Evolutionary conservation across 2,888 invertebrate genomes (phyloP).

Genomic region (Ichneumon xanthorius): DNA sequence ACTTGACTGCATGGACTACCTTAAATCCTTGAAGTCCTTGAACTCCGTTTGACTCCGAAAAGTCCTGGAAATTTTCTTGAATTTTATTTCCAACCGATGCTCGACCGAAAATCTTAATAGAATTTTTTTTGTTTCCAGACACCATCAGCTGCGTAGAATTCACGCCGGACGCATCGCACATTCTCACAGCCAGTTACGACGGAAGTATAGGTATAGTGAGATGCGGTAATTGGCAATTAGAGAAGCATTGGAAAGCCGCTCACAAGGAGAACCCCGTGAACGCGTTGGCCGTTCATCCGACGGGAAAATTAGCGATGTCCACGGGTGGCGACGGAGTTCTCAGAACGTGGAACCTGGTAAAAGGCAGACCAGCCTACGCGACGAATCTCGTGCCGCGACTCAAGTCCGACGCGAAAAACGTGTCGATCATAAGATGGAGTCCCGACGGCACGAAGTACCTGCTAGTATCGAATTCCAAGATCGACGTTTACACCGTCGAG

Average conservation of each 20-base stretch:
- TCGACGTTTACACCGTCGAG: constrained; percentile 93
- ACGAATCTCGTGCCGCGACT: constrained; percentile 90
- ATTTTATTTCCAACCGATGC: background rate
- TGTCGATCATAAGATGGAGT: constrained; percentile 88
- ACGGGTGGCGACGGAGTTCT: constrained; percentile 94
- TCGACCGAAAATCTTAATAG: background rate
- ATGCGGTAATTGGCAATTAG: constrained; percentile 94
- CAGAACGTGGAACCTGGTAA: constrained; percentile 97
- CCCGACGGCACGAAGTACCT: constrained; percentile 92
- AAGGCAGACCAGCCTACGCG: constrained; percentile 95
- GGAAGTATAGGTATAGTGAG: constrained; percentile 93
- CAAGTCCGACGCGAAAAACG: constrained; percentile 79
- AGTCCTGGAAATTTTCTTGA: background rate
- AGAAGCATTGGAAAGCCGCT: constrained; percentile 93
- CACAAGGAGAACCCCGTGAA: constrained; percentile 92
- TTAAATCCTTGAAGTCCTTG: background rate
- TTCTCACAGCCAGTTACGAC: constrained; percentile 94
- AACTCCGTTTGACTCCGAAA: background rate
- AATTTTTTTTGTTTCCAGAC: constrained; percentile 80
- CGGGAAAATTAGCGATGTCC: constrained; percentile 95
- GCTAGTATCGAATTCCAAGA: constrained; percentile 89
- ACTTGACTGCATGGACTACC: too few species aligned
- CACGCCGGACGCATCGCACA: constrained; percentile 91
- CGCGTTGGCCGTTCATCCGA: constrained; percentile 93
- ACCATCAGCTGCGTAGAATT: constrained; percentile 93